Percentiles rank a stretch among this genome's conserved stretches.
These are phyloP conservation scores for Cerastis leucographa DNA, from an alignment of 2,888 invertebrate genomes.

Conservation along the genomic window DNA sequence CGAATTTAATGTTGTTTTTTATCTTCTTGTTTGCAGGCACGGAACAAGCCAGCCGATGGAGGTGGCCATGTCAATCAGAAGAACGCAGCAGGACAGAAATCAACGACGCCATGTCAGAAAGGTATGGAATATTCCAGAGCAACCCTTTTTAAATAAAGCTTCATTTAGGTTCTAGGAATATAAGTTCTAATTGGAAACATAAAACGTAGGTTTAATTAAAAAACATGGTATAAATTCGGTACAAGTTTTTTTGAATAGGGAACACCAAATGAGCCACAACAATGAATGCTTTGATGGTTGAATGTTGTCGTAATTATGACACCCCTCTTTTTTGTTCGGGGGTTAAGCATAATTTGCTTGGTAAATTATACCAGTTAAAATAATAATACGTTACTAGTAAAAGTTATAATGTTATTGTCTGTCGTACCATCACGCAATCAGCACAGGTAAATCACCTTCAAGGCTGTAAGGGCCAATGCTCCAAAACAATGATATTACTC, in stretches of 20 bases:
- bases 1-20: constrained; percentile 1
- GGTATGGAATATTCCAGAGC: constrained; percentile 70
- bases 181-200: neutral
- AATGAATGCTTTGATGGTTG: neutral
- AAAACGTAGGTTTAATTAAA: neutral
- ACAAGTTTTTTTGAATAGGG: neutral
- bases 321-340: too few relatives aligned
- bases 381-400: too few relatives aligned
- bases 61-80: constrained; percentile 94
- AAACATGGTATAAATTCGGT: neutral
- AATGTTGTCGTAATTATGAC: neutral
- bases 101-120: constrained; percentile 89
- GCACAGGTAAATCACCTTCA: too few relatives aligned
- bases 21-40: constrained; percentile 91
- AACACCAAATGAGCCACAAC: neutral
- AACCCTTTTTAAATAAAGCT: neutral
- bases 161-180: neutral
- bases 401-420: too few relatives aligned
- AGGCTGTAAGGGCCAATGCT: too few relatives aligned
- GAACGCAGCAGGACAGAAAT: constrained; percentile 92
- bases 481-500: too few relatives aligned
- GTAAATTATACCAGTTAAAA: too few relatives aligned
- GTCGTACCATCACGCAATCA: too few relatives aligned
- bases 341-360: too few relatives aligned
- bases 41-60: constrained; percentile 95